phyloP scores from a whole-genome alignment of 1,140 invertebrate species.

The Trissolcus basalis region DNA sequence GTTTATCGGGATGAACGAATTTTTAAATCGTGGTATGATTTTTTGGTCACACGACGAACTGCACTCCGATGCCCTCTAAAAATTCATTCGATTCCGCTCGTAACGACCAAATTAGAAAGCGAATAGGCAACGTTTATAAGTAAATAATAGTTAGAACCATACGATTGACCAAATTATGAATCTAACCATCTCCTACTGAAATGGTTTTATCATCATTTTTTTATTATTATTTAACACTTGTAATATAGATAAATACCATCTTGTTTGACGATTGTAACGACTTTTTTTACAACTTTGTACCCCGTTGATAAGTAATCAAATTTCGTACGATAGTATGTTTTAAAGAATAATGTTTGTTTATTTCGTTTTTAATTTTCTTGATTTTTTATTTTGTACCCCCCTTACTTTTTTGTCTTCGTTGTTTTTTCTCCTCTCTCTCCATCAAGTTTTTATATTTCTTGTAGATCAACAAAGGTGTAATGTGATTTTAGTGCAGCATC shows the following conservation, averaged over 20 bases:
- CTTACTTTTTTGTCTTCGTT: no score
- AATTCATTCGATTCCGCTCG: constrained; percentile 53
- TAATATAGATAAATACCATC: constrained; percentile 48
- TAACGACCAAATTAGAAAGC: constrained; percentile 58
- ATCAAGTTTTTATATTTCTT: constrained; percentile 44
- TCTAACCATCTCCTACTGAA: constrained; percentile 26
- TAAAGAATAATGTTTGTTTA: neutral
- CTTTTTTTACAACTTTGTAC: constrained; percentile 51
- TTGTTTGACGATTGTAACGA: constrained; percentile 40
- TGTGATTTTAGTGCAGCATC: constrained; percentile 47
- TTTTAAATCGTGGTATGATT: neutral
- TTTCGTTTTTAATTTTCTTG: constrained; percentile 11
- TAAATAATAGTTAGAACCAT: constrained; percentile 43
- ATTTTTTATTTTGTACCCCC: constrained; percentile 14
- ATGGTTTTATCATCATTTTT: constrained; percentile 25
- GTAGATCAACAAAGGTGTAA: constrained; percentile 54
- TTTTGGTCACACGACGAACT: constrained; percentile 26
- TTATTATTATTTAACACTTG: constrained; percentile 50
- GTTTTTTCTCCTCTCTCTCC: constrained; percentile 9
- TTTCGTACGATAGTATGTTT: constrained; percentile 32
- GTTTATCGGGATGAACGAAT: no score
- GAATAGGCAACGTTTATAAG: constrained; percentile 57
- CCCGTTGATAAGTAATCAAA: constrained; percentile 27
- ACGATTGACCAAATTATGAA: constrained; percentile 43
- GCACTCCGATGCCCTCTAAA: constrained; percentile 40